A percentile compares a stretch with the other conserved stretches of the same genome.
These are phyloP conservation scores for Cygnus buccinator DNA, from an alignment of 2,113 vertebrate species.

Conservation along the genomic window DNA sequence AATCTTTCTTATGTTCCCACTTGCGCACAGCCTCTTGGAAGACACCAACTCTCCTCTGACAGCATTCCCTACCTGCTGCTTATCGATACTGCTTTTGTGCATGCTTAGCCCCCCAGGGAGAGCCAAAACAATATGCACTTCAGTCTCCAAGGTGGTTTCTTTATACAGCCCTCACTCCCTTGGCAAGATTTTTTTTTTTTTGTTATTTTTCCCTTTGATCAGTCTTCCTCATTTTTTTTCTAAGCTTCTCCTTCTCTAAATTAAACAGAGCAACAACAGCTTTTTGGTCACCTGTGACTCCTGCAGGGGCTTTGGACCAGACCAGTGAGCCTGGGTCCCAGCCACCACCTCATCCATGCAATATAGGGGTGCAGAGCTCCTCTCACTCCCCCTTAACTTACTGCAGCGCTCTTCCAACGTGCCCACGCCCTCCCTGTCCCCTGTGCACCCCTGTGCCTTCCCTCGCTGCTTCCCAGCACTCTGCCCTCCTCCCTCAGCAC, in stretches of 20 bases:
- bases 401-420: too few relatives aligned
- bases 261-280: neutral
- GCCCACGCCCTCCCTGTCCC: accelerated
- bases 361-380: neutral
- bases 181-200: neutral
- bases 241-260: neutral
- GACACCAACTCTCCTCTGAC: slow-evolving; percentile 1
- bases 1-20: neutral
- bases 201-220: neutral
- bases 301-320: neutral
- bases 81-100: neutral
- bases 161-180: neutral
- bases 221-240: neutral
- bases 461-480: accelerated
- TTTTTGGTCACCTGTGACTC: neutral
- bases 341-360: neutral
- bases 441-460: accelerated
- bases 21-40: neutral
- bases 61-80: neutral
- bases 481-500: neutral
- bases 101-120: neutral
- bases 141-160: neutral
- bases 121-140: accelerated
- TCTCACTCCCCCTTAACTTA: neutral
- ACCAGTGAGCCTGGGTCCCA: neutral